Evolutionary conservation across 2,113 vertebrate species (phyloP), one percentile per base, ranked within the genome.

Genomic region (Chamaetylas fuelleborni): DNA sequence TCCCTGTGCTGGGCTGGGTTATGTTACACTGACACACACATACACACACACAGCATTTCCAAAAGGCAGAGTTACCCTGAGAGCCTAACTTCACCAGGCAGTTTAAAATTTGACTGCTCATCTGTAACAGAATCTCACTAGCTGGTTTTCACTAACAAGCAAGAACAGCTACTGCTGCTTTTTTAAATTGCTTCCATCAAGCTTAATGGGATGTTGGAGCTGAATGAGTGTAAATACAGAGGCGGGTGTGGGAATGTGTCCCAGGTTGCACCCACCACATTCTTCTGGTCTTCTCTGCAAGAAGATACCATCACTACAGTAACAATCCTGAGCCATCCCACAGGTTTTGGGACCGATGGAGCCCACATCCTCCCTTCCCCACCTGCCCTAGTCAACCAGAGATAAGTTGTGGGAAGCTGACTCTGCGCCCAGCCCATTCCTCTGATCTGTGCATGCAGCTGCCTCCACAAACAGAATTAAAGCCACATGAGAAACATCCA

Each of bases 151-250:
- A 84, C 80, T 91, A 92, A 88, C 78, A 77, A 93, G 51, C 84
- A 94, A 91, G 92, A 92, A 54, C 71, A 96, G 88, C 93, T 84
- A 94, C 34, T 88, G 73, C 79, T 88, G 80, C 33, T 74, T 77
- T 91, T 89, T 92, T 73, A 47, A 92, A 95, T 95, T 96, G 60
- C 88, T 86, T 70, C 76, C 80, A 78, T 93, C 91, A 86, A 60
- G 60, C 69, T 93, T 95, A 88, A 88, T 92, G 91, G 88, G 82
- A 81, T 88, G 72, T 73, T 92, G 58, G 66, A 92, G 84, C 34
- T 92, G 94, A 97, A 90, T 88, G 82, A 95, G 72, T 56, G 51
- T 50, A 92, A 90, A 31, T 36, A 48, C 54, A 73, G 71, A 93
- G 78, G 82, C 7, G 47, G 91, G 71, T 94, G 91, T 90, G 93